phyloP scores from a whole-genome alignment of 2,113 vertebrate species.

The Dipodomys spectabilis region DNA sequence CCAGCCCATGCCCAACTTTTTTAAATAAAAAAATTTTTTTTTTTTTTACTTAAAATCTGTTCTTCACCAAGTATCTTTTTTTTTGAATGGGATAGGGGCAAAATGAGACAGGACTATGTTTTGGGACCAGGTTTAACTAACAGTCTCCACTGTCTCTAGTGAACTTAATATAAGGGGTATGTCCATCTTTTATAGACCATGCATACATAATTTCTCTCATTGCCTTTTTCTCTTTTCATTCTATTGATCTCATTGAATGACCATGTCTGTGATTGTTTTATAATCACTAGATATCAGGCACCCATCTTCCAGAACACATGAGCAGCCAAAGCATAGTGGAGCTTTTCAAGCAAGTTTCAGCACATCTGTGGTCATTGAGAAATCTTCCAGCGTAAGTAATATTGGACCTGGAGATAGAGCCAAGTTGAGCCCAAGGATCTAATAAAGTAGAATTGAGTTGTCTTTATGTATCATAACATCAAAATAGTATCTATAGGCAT shows the following conservation, averaged over 20 bases:
- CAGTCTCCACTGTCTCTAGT: background rate
- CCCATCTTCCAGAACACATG: constrained; percentile 51
- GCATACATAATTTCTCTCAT: background rate
- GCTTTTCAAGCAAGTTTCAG: constrained; percentile 46
- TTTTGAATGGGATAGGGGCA: background rate
- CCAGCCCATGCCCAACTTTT: too few relatives aligned
- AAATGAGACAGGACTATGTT: background rate
- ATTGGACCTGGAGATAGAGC: background rate
- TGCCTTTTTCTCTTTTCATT: background rate
- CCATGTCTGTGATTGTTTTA: constrained; percentile 32
- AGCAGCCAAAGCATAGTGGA: constrained; percentile 59
- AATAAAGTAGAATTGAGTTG: constrained; percentile 15
- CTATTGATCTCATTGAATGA: constrained; percentile 42
- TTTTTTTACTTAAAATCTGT: constrained; percentile 43
- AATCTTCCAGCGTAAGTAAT: constrained; percentile 76
- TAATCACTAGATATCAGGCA: constrained; percentile 77
- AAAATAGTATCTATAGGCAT: constrained; percentile 7
- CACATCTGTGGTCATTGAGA: constrained; percentile 53
- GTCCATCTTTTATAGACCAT: background rate
- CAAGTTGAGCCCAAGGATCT: background rate
- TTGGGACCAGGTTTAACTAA: background rate
- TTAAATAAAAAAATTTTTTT: too few relatives aligned
- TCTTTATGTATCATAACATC: background rate
- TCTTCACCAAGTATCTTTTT: constrained; percentile 10
- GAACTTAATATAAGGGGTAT: background rate